Conservation (phyloP, 2,797 vertebrate genomes). For the Poeciliopsis presidionis region DNA sequence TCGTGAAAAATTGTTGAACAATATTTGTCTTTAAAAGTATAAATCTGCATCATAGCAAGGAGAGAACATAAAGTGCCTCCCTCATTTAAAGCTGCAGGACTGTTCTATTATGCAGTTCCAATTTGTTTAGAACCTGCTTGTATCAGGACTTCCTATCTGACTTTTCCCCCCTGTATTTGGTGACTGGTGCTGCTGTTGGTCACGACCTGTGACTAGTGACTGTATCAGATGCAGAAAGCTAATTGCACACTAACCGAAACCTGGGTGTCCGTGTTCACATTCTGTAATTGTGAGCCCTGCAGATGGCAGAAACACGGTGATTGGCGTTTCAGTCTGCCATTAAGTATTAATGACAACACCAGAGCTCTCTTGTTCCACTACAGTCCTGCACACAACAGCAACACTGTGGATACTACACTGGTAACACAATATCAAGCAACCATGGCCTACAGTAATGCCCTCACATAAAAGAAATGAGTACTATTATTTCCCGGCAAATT, state of each 20-base stretch:
- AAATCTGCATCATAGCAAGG: background rate
- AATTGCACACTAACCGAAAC: slow-evolving; percentile 68
- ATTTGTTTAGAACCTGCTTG: slow-evolving; percentile 3
- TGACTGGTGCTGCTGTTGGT: slow-evolving; percentile 51
- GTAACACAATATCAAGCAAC: slow-evolving; percentile 20
- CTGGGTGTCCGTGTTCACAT: slow-evolving; percentile 60
- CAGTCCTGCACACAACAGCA: slow-evolving; percentile 46
- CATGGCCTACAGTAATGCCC: slow-evolving; percentile 17
- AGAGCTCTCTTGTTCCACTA: slow-evolving; percentile 62
- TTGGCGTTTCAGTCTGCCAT: slow-evolving; percentile 64
- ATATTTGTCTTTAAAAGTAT: background rate
- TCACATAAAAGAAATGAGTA: background rate
- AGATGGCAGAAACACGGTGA: slow-evolving; percentile 59
- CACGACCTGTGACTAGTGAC: slow-evolving; percentile 71
- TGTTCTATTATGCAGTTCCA: background rate
- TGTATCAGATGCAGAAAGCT: slow-evolving; percentile 59
- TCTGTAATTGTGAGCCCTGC: slow-evolving; percentile 74
- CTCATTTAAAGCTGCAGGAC: background rate
- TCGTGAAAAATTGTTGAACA: background rate
- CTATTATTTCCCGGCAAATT: slow-evolving; percentile 27
- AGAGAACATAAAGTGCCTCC: background rate
- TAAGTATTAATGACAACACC: slow-evolving; percentile 77
- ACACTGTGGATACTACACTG: slow-evolving; percentile 27
- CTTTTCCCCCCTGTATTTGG: slow-evolving; percentile 36
- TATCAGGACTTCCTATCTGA: slow-evolving; percentile 24